Base-by-base conservation (phyloP, 1,140 invertebrate species). In the Liolophura sinensis region DNA sequence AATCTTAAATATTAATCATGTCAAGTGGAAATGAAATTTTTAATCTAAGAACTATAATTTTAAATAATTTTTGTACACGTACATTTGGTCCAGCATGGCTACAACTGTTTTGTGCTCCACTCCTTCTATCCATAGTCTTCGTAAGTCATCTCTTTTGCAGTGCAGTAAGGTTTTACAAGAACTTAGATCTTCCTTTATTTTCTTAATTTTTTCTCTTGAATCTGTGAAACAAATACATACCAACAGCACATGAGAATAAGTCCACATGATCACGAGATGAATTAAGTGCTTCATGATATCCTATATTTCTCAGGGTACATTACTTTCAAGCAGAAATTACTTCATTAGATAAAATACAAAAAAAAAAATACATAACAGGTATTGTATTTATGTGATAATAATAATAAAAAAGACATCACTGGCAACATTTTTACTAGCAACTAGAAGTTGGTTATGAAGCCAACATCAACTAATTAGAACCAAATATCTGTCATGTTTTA, bases 81-180 rank as follows among this genome's bases (percentile, higher is more conserved):
- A 94, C 92, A 97, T 93, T 85, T 96, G 92, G 74, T 94, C 92
- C 46, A 97, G 84, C 80, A 97, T 89, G 67, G 92, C 87, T 22
- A 97, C 82, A 67, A 94, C 91, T 81, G 96, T 91, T 78, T 95
- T 94, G 75, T 97, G 94, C 80, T 97, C 93, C 20, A 97, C 89
- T 7, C 93, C 93, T 84, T 97, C 95, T 0, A 92, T 86, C 93
- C 95, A 97, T 60, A 97, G 86, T 75, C 95, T 92, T 73, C 94
- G 90, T 52, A 99, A 85, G 83, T 99, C 96, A 76, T 97, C 95
- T 57, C 95, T 88, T 68, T 94, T 90, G 84, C 95, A 95, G 67
- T 95, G 90, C 52, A 99, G 83, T 40, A 98, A 84, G 24, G 91
- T 91, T 80, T 97, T 95, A 82, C 95, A 98, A 7, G 93, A 93